phyloP scores from a whole-genome alignment of 2,888 invertebrate genomes.

The Pachliopta kotzebuea region DNA sequence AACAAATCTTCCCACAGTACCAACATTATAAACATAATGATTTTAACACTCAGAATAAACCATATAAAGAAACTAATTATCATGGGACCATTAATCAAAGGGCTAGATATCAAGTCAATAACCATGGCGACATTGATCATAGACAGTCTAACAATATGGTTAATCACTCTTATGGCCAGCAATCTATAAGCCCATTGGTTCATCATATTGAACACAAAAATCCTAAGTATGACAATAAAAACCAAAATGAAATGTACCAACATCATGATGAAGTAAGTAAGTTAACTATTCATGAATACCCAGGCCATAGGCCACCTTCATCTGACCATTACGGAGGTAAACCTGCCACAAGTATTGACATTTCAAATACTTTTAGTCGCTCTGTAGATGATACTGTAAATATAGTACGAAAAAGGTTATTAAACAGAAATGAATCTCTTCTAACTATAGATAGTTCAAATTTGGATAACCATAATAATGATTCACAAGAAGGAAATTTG shows the following conservation, averaged over 20 bases:
- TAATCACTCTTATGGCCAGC: slow-evolving; percentile 30
- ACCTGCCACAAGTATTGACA: slow-evolving; percentile 51
- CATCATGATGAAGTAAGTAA: slow-evolving; percentile 44
- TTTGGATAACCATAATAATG: slow-evolving; percentile 38
- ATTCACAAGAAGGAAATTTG: slow-evolving; percentile 38
- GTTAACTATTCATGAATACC: slow-evolving; percentile 46
- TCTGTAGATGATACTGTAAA: slow-evolving; percentile 73
- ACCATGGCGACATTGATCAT: slow-evolving; percentile 65
- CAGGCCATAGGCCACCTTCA: slow-evolving; percentile 70
- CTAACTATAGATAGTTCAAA: slow-evolving; percentile 38
- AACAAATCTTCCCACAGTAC: slow-evolving; percentile 39
- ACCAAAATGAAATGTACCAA: slow-evolving; percentile 35
- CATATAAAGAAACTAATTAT: slow-evolving; percentile 36
- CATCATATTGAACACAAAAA: slow-evolving; percentile 40
- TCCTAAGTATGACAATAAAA: slow-evolving; percentile 45
- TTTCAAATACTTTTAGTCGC: slow-evolving; percentile 62
- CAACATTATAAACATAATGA: slow-evolving; percentile 42
- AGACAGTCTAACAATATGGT: slow-evolving; percentile 38
- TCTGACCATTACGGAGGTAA: slow-evolving; percentile 68
- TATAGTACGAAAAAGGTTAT: slow-evolving; percentile 59
- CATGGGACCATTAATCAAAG: slow-evolving; percentile 38
- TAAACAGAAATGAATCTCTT: slow-evolving; percentile 59
- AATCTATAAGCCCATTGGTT: slow-evolving; percentile 45
- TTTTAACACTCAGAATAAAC: slow-evolving; percentile 35
- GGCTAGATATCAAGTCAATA: slow-evolving; percentile 48